Base-by-base conservation (phyloP, 2,888 invertebrate genomes). In the Apamea epomidion region DNA sequence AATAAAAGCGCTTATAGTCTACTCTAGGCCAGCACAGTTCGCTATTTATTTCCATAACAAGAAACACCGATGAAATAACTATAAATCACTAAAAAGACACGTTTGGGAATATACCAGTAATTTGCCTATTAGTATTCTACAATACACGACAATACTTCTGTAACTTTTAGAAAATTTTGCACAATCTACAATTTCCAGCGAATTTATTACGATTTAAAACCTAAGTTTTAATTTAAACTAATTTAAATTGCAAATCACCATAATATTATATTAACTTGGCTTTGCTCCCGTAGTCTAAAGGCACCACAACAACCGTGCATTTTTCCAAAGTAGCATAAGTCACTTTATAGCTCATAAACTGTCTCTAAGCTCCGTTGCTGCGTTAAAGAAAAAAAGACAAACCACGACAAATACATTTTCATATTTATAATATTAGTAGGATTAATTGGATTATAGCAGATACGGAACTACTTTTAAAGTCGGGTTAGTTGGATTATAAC, bases 121-220 rank as follows among this genome's bases (percentile, higher is more conserved):
- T 37, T 77, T 18, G 51, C 16, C 29, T 71, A 32, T 79, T 79
- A 70, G 45, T 58, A 70, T 80, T 70, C 79, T 45, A 54, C 51
- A 54, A 54, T 14, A 65, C 21, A 79, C 42, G 7, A 37, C n/a
- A 45, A 70, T 45, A 32, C 25, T 64, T 70, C 42, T 42, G 25
- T 45, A 69, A 42, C 69, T 32, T 42, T 60, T 69, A n/a, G 5
- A 77, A 42, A 45, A 54, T 48, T 70, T n/a, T 2, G 29, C 29
- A 65, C 54, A 60, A 65, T 42, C 79, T 18, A 60, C 18, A 60
- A 68, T 8, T 78, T 60, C 48, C 8, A 48, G 32, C 51, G 29
- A 32, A 32, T 32, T 32, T 1, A 32, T 32, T 64, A 67, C 12
- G n/a, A 77, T 67, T 58, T 32, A 67, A 64, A 54, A 54, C 25